Percentiles rank a stretch among this genome's conserved stretches.
Conservation (phyloP, 2,888 invertebrate species). For the Empis stercorea region DNA sequence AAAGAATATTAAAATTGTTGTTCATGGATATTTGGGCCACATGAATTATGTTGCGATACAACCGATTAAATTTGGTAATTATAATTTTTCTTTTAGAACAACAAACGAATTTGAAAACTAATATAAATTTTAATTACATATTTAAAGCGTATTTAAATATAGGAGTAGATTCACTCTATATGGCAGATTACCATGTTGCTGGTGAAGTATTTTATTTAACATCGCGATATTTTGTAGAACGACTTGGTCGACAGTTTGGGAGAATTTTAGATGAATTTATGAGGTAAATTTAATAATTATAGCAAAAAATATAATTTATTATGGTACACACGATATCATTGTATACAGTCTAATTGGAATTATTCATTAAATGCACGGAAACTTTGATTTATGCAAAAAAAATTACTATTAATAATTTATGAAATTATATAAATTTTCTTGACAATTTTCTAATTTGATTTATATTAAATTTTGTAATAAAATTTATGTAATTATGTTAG, state of each 20-base stretch:
- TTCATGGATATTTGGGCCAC: conserved; percentile 30
- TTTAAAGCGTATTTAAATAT: conserved; percentile 27
- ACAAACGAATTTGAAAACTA: too few species aligned
- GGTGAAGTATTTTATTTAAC: conserved; percentile 25
- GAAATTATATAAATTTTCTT: too few species aligned
- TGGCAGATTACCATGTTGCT: conserved; percentile 32
- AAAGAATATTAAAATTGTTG: conserved; percentile 25
- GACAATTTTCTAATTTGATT: too few species aligned
- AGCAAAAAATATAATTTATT: background rate
- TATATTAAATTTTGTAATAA: too few species aligned
- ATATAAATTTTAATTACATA: background rate
- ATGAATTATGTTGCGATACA: conserved; percentile 24
- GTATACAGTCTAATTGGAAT: too few species aligned
- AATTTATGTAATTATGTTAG: too few species aligned
- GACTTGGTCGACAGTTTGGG: conserved; percentile 21
- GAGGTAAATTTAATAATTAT: conserved; percentile 10
- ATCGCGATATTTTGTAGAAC: conserved; percentile 21
- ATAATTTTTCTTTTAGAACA: too few species aligned
- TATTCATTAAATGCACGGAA: too few species aligned
- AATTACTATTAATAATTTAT: too few species aligned
- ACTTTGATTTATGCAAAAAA: too few species aligned
- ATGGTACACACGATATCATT: too few species aligned
- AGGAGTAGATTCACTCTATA: conserved; percentile 23
- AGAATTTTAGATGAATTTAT: conserved; percentile 22
- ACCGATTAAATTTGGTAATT: conserved; percentile 18